These are phyloP conservation scores for Triplophysa yarkandensis DNA, from an alignment of 2,797 vertebrate species.

Conservation along the genomic window DNA sequence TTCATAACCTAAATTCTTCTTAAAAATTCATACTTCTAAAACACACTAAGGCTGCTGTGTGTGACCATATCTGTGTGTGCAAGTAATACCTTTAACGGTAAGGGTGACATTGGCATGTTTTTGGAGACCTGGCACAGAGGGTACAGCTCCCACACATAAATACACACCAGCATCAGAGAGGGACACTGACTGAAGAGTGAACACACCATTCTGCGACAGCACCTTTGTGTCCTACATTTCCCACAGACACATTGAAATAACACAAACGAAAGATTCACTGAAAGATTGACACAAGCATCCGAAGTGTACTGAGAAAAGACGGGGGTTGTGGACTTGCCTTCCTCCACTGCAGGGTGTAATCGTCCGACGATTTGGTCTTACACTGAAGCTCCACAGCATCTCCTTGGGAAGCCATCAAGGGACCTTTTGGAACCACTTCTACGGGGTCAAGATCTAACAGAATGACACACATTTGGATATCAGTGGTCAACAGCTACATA, in stretches of 20 bases:
- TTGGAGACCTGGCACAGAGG: slow-evolving; percentile 75
- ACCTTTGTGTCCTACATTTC: slow-evolving; percentile 70
- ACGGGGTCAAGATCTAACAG: slow-evolving; percentile 57
- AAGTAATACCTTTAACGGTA: slow-evolving; percentile 77
- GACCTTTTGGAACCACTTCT: slow-evolving; percentile 31
- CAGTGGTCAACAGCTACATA: background rate
- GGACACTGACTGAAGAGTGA: slow-evolving; percentile 63
- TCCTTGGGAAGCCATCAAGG: slow-evolving; percentile 25
- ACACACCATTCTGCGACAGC: slow-evolving; percentile 66
- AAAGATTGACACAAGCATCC: background rate
- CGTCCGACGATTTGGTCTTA: slow-evolving; percentile 41
- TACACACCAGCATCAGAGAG: slow-evolving; percentile 78
- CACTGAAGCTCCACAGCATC: slow-evolving; percentile 51
- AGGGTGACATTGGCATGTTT: slow-evolving; percentile 69
- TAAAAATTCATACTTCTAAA: too few relatives aligned
- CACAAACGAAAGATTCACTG: background rate
- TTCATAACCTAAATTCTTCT: too few relatives aligned
- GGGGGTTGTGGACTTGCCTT: slow-evolving; percentile 45
- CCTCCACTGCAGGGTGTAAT: slow-evolving; percentile 47
- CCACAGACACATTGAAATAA: slow-evolving; percentile 1
- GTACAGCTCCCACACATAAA: slow-evolving; percentile 76
- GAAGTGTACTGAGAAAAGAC: background rate
- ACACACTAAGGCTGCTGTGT: slow-evolving; percentile 7
- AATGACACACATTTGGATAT: slow-evolving; percentile 3
- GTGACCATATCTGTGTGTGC: background rate